Evolutionary conservation across 2,113 vertebrate species (phyloP).

Genomic region (Eublepharis macularius): DNA sequence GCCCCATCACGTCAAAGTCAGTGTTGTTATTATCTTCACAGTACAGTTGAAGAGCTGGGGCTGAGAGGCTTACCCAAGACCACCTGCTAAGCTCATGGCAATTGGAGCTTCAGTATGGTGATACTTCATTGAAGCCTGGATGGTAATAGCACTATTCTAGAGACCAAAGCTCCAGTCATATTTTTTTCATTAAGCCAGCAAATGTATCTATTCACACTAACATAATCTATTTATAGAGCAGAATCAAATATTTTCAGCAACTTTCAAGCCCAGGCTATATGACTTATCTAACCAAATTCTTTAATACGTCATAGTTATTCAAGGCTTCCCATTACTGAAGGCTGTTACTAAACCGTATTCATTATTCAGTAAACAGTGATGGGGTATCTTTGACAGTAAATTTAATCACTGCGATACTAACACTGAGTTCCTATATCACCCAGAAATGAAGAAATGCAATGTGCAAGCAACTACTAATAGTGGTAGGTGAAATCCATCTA

Average conservation of each 20-base stretch:
- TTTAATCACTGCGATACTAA: not conserved
- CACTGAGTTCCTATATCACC: not conserved
- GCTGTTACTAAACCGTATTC: not conserved
- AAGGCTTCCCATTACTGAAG: not conserved
- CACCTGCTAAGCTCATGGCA: too few species aligned
- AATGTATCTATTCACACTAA: conserved; percentile 31
- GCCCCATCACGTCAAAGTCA: too few species aligned
- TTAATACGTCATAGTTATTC: rapidly evolving
- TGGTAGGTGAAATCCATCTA: too few species aligned
- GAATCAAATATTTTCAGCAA: not conserved
- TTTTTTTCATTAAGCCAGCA: not conserved
- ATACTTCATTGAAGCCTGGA: not conserved
- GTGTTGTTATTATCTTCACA: too few species aligned
- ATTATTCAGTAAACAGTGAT: conserved; percentile 1
- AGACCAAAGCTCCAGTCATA: not conserved
- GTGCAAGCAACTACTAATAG: not conserved
- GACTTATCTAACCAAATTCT: not conserved
- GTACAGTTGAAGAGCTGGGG: too few species aligned
- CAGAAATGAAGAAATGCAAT: not conserved
- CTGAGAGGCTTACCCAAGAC: too few species aligned
- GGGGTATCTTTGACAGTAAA: not conserved
- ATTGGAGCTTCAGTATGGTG: not conserved
- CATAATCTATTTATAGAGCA: conserved; percentile 5
- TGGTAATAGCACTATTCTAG: conserved; percentile 16
- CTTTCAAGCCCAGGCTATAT: not conserved